phyloP scores from a whole-genome alignment of 2,797 vertebrate species.

The Amblyraja radiata region DNA sequence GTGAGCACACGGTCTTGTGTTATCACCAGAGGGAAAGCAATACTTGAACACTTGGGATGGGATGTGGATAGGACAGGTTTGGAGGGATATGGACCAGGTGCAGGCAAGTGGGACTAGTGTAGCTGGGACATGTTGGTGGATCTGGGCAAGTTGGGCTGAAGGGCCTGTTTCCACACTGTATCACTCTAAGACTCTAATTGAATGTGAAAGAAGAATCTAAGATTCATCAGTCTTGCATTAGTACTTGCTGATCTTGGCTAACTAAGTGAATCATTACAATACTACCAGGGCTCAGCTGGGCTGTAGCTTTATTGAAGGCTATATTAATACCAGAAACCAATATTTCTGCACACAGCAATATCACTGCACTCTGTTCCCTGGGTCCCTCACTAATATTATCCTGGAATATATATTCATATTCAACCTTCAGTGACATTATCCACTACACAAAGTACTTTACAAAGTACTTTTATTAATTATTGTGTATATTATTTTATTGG shows the following conservation, averaged over 20 bases:
- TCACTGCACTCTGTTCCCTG: not conserved
- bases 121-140: no score
- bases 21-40: no score
- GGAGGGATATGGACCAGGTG: no score
- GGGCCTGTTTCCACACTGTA: no score
- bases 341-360: constrained; percentile 6
- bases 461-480: not conserved
- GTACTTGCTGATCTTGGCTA: not conserved
- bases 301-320: not conserved
- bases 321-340: constrained; percentile 1
- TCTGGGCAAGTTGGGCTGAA: no score
- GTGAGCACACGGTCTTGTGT: no score
- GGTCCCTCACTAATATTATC: not conserved
- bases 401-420: not conserved
- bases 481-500: not conserved
- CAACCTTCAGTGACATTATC: not conserved
- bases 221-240: constrained; percentile 17
- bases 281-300: not conserved
- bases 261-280: not conserved
- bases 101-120: no score
- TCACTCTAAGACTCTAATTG: not conserved
- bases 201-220: not conserved
- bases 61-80: no score
- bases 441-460: not conserved
- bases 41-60: no score